These are phyloP conservation scores for Agrotis exclamationis DNA, from an alignment of 2,888 invertebrate species.

Conservation along the genomic window DNA sequence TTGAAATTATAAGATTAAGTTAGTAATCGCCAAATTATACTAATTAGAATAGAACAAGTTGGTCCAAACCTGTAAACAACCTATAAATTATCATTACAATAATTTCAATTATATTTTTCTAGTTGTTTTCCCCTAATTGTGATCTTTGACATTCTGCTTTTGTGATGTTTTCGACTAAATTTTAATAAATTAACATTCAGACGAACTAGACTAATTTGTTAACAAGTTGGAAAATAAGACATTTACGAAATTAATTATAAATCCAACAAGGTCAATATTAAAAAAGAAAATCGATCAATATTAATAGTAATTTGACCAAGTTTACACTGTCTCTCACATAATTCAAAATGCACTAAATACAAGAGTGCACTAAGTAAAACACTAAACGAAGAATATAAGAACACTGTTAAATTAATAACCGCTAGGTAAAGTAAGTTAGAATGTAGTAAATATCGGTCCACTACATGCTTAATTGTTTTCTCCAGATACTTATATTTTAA, in stretches of 20 bases:
- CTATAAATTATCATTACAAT: neutral
- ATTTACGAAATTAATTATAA: too few relatives aligned
- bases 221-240: neutral
- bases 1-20: constrained; percentile 26
- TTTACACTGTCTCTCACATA: neutral
- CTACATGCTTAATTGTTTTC: neutral
- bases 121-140: neutral
- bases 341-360: neutral
- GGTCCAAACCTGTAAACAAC: constrained; percentile 25
- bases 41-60: constrained; percentile 20
- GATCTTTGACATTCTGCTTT: constrained; percentile 20
- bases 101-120: constrained; percentile 2
- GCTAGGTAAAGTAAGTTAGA: too few relatives aligned
- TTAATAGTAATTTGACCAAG: too few relatives aligned
- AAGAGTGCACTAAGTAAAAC: neutral
- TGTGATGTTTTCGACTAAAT: neutral
- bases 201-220: neutral
- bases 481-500: neutral
- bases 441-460: too few relatives aligned
- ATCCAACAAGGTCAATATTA: neutral
- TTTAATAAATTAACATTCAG: neutral
- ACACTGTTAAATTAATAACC: neutral
- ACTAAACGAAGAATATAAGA: neutral
- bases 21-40: constrained; percentile 37
- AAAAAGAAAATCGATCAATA: neutral